Evolutionary conservation across 2,113 vertebrate genomes (phyloP), one percentile per base, ranked within the genome.

Genomic region (Clarias batrachus): DNA sequence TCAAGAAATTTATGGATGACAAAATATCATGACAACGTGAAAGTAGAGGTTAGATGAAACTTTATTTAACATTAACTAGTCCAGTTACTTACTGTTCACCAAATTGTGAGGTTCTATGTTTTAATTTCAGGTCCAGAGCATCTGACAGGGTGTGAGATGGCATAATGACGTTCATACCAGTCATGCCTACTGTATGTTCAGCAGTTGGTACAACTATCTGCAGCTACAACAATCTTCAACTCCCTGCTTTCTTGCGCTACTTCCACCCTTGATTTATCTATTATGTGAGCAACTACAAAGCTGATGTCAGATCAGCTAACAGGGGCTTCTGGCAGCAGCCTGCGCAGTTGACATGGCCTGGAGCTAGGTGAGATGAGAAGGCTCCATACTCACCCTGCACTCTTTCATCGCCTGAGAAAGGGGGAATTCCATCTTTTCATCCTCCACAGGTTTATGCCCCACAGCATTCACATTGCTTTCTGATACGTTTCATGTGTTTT

Each of bases 401-500:
- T 30, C 84, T 85, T 76, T 90, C 33, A 41, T 83, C 82, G 74
- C 10, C 76, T 62, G 68, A 21, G 48, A 81, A 83, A 59, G 48
- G 93, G 92, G 93, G 81, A 92, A 91, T 91, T 93, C 92, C 92
- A 89, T 60, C 79, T 86, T 81, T 86, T 86, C 77, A 81, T 89
- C 63, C 86, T 90, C 77, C 74, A 23, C 56, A 88, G 85, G 86
- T 92, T 91, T 87, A 89, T 91, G 87, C 88, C 90, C 91, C 85
- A 73, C 54, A 86, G 85, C 77, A 60, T 10, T 73, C 21, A 81
- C 77, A 62, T 74, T 25, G 78, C 54, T 54, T 81, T 71, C 63
- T 86, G 65, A 68, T 68, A 86, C 6, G 48, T 65, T 85, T 79
- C 54, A 77, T 85, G 74, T 65, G 60, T 54, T 79, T 85, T 77